Conservation (phyloP, 1,140 invertebrate species). For the Trichonephila clavipes region DNA sequence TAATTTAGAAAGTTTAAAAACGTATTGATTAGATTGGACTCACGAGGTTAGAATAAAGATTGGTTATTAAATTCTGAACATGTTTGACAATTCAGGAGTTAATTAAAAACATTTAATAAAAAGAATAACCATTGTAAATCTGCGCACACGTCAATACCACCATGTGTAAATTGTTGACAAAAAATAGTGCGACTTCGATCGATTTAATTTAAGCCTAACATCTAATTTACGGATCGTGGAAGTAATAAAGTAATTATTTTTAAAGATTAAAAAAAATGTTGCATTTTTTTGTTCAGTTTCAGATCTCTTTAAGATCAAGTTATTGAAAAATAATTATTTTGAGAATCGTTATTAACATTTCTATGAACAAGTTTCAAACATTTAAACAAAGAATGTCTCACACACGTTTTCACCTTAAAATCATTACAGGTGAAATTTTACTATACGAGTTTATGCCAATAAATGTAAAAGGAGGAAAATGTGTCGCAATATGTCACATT, state of each 20-base stretch:
- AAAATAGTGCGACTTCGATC: neutral
- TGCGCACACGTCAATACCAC: neutral
- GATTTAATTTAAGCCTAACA: neutral
- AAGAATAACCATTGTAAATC: constrained; percentile 11
- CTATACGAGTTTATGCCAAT: too few species aligned
- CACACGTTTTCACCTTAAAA: too few species aligned
- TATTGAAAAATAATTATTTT: too few species aligned
- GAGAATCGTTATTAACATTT: too few species aligned
- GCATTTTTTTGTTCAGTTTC: too few species aligned
- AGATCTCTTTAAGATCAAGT: too few species aligned
- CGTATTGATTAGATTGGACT: constrained; percentile 5
- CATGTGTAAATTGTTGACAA: neutral
- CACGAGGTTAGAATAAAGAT: neutral
- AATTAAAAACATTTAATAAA: constrained; percentile 31
- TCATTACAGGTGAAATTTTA: too few species aligned
- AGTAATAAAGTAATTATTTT: neutral
- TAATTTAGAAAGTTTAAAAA: constrained; percentile 28
- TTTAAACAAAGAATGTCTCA: too few species aligned
- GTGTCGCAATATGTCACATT: too few species aligned
- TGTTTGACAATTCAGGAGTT: constrained; percentile 1
- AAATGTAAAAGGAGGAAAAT: too few species aligned
- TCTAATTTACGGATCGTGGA: neutral
- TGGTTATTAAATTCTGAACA: constrained; percentile 9
- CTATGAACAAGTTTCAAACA: too few species aligned
- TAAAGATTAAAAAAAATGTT: neutral